phyloP scores from a whole-genome alignment of 1,140 invertebrate genomes.

The Camponotus vicinus region DNA sequence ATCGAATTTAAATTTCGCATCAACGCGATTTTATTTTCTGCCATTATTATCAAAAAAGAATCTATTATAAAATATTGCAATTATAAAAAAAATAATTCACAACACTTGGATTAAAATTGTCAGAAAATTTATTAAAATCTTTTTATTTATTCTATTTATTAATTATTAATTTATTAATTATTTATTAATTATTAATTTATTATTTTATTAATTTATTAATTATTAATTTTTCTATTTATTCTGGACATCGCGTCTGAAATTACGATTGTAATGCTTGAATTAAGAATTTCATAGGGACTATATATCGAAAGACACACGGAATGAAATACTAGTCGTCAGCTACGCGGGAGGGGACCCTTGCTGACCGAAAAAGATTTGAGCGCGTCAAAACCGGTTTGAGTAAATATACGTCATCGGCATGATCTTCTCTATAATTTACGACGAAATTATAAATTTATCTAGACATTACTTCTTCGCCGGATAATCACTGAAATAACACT shows the following conservation, averaged over 20 bases:
- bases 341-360: not conserved
- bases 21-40: not conserved
- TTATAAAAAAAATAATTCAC: not conserved
- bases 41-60: not conserved
- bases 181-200: too few relatives aligned
- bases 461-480: conserved; percentile 5
- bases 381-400: conserved; percentile 66
- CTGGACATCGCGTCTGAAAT: not conserved
- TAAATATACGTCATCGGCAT: conserved; percentile 57
- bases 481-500: conserved; percentile 26
- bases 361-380: conserved; percentile 50
- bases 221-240: not conserved
- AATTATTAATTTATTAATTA: too few relatives aligned
- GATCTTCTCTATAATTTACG: conserved; percentile 63
- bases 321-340: conserved; percentile 42
- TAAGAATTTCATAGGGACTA: conserved; percentile 53
- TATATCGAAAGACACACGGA: conserved; percentile 36
- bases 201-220: too few relatives aligned
- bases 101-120: conserved; percentile 6
- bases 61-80: not conserved
- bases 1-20: not conserved
- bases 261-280: conserved; percentile 40
- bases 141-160: too few relatives aligned
- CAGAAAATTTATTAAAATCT: not conserved
- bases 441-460: conserved; percentile 59